phyloP scores from a whole-genome alignment of 1,140 invertebrate genomes.

The Leptonema lineaticorne region DNA sequence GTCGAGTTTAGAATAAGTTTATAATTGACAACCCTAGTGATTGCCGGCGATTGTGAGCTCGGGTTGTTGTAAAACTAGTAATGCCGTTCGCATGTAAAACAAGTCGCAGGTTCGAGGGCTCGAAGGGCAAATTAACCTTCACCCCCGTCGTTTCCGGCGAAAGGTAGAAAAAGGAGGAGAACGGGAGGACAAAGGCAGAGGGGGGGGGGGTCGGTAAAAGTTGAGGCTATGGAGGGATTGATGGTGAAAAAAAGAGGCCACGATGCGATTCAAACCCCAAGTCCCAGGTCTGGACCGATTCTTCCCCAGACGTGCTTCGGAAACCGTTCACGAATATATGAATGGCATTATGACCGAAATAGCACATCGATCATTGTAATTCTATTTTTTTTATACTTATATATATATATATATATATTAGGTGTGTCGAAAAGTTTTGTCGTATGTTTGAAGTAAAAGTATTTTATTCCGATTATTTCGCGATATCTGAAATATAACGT shows the following conservation, averaged over 20 bases:
- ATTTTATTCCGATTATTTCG: no score
- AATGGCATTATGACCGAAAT: not conserved
- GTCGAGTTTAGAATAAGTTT: no score
- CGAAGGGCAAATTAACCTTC: conserved; percentile 5
- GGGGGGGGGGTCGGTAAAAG: not conserved
- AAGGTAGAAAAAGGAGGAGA: not conserved
- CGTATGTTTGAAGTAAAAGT: no score
- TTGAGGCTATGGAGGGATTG: not conserved
- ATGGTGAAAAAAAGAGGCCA: not conserved
- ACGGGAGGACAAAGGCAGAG: not conserved
- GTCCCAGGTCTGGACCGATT: not conserved
- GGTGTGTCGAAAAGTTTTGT: no score
- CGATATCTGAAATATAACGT: no score
- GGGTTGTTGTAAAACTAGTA: conserved; percentile 22
- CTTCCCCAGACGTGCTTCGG: not conserved
- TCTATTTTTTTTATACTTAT: no score
- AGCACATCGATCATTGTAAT: not conserved
- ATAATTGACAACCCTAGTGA: no score
- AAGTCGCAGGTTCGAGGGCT: conserved; percentile 10
- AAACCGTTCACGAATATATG: conserved; percentile 10
- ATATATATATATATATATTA: no score
- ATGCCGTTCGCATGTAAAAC: conserved; percentile 29
- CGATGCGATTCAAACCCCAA: not conserved
- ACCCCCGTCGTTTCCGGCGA: not conserved
- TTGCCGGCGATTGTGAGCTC: no score